A percentile compares a stretch with the other conserved stretches of the same genome.
Conservation (phyloP, 1,140 invertebrate species). For the Reticulitermes speratus region DNA sequence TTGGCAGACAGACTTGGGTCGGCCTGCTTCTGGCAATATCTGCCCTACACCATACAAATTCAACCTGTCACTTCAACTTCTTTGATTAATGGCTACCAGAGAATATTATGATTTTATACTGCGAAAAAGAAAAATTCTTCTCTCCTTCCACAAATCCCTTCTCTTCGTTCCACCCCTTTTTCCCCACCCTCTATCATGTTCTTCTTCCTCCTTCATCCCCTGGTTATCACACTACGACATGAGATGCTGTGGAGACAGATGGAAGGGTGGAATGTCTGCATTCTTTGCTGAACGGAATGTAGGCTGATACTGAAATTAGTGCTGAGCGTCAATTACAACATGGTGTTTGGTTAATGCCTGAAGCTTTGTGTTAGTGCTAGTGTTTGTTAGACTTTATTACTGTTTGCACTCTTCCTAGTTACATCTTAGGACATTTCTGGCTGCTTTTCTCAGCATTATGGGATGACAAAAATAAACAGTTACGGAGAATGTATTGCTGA, state of each 20-base stretch:
- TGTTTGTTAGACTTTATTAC: too few relatives aligned
- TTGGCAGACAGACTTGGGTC: slow-evolving; percentile 16
- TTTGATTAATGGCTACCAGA: slow-evolving; percentile 18
- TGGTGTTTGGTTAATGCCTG: too few relatives aligned
- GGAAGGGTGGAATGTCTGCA: background rate
- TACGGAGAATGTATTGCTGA: too few relatives aligned
- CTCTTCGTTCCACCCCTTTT: slow-evolving; percentile 4
- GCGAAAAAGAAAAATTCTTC: slow-evolving; percentile 13
- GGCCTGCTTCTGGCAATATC: slow-evolving; percentile 6
- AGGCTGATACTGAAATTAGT: too few relatives aligned
- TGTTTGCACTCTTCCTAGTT: too few relatives aligned
- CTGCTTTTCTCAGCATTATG: too few relatives aligned
- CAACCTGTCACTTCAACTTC: slow-evolving; percentile 14
- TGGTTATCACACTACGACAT: slow-evolving; percentile 1
- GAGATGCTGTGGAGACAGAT: slow-evolving; percentile 9
- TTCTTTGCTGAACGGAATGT: too few relatives aligned
- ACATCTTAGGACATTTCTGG: too few relatives aligned
- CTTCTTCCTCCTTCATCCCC: slow-evolving; percentile 17
- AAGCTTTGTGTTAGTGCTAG: too few relatives aligned
- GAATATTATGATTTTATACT: slow-evolving; percentile 18
- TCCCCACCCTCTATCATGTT: background rate
- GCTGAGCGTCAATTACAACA: too few relatives aligned
- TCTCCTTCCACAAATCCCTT: slow-evolving; percentile 14
- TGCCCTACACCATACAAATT: slow-evolving; percentile 11
- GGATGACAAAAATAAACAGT: too few relatives aligned